These are phyloP conservation scores for Agrotis exclamationis DNA, from an alignment of 2,888 invertebrate species.

Conservation along the genomic window DNA sequence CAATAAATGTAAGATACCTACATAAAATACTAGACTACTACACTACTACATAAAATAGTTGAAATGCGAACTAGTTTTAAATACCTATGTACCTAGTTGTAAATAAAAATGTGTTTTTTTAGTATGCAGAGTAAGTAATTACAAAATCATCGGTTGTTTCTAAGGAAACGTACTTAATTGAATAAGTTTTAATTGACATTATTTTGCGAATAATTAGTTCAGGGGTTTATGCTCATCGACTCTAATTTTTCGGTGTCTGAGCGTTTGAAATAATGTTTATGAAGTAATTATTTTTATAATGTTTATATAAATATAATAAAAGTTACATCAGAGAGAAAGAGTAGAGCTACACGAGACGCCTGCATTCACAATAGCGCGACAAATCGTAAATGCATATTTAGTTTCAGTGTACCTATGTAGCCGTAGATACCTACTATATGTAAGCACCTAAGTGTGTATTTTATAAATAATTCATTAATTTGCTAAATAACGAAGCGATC, in stretches of 20 bases:
- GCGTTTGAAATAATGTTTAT: neutral
- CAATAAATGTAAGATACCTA: conserved; percentile 46
- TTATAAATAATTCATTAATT: neutral
- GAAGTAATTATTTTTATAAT: neutral
- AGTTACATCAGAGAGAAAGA: neutral
- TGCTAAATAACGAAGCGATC: neutral
- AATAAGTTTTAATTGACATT: neutral
- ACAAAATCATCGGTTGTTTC: neutral
- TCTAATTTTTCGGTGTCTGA: neutral
- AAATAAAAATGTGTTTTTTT: too few species aligned
- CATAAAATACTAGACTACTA: too few species aligned
- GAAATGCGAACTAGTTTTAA: conserved; percentile 22
- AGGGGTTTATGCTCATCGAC: neutral
- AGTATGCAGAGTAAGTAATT: neutral
- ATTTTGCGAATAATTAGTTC: neutral
- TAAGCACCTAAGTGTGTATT: neutral
- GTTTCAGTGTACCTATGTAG: neutral
- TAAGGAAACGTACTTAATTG: neutral
- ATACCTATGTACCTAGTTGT: too few species aligned
- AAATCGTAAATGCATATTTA: conserved; percentile 12
- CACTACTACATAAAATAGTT: conserved; percentile 39
- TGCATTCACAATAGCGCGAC: conserved; percentile 9
- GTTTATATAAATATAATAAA: neutral
- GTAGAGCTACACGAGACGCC: neutral
- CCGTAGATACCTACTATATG: too few species aligned